phyloP scores from a whole-genome alignment of 2,797 vertebrate genomes.

The Lepus townsendii region DNA sequence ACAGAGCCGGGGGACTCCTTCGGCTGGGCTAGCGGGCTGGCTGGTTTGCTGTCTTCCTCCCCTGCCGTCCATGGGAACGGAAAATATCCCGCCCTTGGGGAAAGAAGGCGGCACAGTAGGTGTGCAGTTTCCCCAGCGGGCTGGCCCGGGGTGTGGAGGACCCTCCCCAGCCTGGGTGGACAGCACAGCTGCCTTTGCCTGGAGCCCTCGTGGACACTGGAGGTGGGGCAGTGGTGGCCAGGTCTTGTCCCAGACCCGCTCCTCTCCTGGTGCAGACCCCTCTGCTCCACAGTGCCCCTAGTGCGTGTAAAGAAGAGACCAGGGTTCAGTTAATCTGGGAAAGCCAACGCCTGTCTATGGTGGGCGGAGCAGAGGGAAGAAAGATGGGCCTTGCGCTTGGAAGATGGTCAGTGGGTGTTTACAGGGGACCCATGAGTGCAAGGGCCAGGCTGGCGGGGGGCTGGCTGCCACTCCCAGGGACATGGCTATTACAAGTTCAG shows the following conservation, averaged over 20 bases:
- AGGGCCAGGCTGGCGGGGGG: background rate
- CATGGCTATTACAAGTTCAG: background rate
- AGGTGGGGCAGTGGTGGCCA: background rate
- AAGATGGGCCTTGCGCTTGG: background rate
- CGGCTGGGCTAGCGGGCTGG: background rate
- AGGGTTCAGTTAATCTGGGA: too few species aligned
- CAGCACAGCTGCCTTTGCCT: background rate
- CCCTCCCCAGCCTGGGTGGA: background rate
- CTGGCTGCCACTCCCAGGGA: background rate
- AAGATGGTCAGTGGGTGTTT: background rate
- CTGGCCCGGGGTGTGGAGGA: background rate
- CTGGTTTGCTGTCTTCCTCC: background rate
- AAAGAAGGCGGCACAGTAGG: background rate
- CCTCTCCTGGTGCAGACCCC: background rate
- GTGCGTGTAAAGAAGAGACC: background rate
- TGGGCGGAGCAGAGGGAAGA: background rate
- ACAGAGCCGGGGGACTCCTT: too few species aligned
- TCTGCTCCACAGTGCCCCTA: background rate
- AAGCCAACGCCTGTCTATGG: background rate
- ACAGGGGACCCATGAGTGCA: accelerated
- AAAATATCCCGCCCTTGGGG: background rate
- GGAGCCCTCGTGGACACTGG: background rate
- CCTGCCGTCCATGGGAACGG: too few species aligned
- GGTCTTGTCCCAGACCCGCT: background rate
- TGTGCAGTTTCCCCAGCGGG: background rate